Percentiles rank a stretch among this genome's conserved stretches.
Evolutionary conservation across 2,797 vertebrate species (phyloP).

Genomic region (Discoglossus pictus): DNA sequence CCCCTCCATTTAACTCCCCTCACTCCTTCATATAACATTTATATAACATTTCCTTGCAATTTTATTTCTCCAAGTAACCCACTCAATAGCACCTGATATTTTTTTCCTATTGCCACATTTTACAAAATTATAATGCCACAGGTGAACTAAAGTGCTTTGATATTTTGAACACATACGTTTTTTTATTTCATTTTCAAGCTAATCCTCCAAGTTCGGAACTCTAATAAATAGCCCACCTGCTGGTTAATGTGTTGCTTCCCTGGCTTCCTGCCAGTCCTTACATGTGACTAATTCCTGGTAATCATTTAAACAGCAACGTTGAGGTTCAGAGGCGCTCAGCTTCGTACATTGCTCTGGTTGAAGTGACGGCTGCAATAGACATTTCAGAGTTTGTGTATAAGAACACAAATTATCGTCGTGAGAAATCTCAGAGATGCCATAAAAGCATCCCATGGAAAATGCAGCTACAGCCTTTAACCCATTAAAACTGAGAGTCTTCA

Average conservation of each 20-base stretch:
- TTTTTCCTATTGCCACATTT: no score
- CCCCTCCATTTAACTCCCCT: neutral
- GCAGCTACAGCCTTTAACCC: neutral
- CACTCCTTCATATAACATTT: neutral
- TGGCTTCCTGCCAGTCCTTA: conserved; percentile 39
- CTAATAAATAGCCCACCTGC: conserved; percentile 49
- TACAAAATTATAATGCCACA: neutral
- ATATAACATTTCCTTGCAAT: no score
- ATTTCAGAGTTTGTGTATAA: conserved; percentile 30
- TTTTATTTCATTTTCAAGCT: conserved; percentile 32
- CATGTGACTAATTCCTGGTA: conserved; percentile 45
- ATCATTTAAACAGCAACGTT: conserved; percentile 46
- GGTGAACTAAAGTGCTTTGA: neutral
- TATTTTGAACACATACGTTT: conserved; percentile 13
- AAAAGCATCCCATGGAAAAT: conserved; percentile 28
- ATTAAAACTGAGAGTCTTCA: no score
- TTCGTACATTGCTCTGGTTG: conserved; percentile 27
- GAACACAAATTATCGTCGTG: conserved; percentile 35
- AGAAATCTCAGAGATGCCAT: conserved; percentile 37
- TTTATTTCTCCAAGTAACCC: no score
- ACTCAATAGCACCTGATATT: no score
- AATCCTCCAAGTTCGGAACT: conserved; percentile 32
- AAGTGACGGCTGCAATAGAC: conserved; percentile 31
- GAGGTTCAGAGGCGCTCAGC: conserved; percentile 30
- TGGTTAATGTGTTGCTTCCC: conserved; percentile 26